phyloP scores from a whole-genome alignment of 1,140 invertebrate species.

The Zaprionus africanus region DNA sequence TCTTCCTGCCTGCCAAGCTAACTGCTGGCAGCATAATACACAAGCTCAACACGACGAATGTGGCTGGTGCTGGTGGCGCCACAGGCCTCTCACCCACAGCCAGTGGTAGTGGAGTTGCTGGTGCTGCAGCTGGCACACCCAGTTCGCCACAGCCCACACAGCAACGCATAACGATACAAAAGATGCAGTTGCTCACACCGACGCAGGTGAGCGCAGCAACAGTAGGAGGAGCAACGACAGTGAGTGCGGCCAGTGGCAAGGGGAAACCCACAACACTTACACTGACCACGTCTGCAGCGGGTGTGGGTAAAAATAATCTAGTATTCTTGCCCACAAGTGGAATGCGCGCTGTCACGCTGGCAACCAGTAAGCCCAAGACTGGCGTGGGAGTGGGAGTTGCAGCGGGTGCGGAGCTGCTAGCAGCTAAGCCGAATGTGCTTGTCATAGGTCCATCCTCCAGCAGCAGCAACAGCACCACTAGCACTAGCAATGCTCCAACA shows the following conservation, averaged over 20 bases:
- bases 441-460: constrained; percentile 60
- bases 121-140: constrained; percentile 25
- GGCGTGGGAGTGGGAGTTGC: not conserved
- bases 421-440: constrained; percentile 61
- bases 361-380: constrained; percentile 58
- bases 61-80: not conserved
- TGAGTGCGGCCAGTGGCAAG: constrained; percentile 20
- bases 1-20: constrained; percentile 70
- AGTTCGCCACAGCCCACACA: constrained; percentile 50
- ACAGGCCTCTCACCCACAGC: constrained; percentile 1
- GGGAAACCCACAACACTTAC: constrained; percentile 64
- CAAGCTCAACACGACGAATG: constrained; percentile 59
- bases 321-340: constrained; percentile 66
- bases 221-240: constrained; percentile 10
- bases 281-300: constrained; percentile 38
- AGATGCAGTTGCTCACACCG: constrained; percentile 74
- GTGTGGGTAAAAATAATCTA: constrained; percentile 70
- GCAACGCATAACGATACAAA: constrained; percentile 75
- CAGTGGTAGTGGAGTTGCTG: constrained; percentile 21
- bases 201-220: constrained; percentile 45
- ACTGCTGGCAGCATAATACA: constrained; percentile 63
- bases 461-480: not conserved
- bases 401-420: constrained; percentile 22
- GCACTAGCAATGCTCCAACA: constrained; percentile 21
- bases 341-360: constrained; percentile 64